phyloP scores from a whole-genome alignment of 2,888 invertebrate genomes.

The Megaustenia siamemsis region DNA sequence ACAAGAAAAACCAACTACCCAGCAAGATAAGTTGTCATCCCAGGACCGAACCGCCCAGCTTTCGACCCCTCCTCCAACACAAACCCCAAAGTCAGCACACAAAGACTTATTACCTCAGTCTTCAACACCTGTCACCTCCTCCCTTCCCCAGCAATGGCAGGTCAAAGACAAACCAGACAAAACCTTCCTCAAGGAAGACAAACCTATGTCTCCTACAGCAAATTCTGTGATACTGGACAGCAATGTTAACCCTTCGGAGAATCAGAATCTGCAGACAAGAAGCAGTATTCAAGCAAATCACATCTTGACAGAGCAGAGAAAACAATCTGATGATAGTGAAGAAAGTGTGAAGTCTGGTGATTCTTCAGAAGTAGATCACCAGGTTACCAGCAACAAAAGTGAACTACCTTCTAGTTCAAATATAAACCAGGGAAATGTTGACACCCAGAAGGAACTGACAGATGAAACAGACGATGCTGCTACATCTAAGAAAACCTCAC shows the following conservation, averaged over 20 bases:
- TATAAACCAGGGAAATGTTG: neutral
- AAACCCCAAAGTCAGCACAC: neutral
- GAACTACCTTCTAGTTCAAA: neutral
- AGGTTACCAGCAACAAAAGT: neutral
- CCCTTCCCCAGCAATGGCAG: neutral
- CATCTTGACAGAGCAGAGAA: neutral
- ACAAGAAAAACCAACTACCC: neutral
- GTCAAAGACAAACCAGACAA: neutral
- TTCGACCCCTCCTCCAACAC: neutral
- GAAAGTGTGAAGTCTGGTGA: neutral
- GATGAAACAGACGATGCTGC: neutral
- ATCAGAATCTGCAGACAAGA: neutral
- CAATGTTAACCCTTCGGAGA: neutral
- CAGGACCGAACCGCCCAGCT: neutral
- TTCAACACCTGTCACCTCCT: neutral
- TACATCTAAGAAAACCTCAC: neutral
- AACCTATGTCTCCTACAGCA: neutral
- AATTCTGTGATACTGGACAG: neutral
- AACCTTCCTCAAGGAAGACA: neutral
- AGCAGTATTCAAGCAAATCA: neutral
- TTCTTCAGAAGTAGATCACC: slow-evolving; percentile 9
- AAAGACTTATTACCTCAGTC: neutral
- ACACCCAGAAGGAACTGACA: neutral
- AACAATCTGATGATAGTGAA: neutral
- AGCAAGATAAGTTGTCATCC: neutral